Evolutionary conservation across 2,113 vertebrate genomes (phyloP).

Genomic region (Lycocorax pyrrhopterus): DNA sequence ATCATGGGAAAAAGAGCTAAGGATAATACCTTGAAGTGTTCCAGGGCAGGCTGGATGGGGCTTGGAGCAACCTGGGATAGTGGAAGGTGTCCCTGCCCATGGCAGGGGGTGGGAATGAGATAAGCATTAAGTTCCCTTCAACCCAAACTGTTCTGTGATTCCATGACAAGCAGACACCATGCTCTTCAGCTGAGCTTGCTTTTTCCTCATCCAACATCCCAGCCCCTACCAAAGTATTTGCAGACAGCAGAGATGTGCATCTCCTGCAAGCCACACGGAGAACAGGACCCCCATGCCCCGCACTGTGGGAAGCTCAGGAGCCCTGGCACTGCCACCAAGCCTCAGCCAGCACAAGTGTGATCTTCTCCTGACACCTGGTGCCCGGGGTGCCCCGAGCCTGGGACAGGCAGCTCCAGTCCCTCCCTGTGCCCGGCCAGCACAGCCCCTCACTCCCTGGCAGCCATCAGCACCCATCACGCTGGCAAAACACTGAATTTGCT

Average conservation of each 20-base stretch:
- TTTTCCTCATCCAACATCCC: background rate
- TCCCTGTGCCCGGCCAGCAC: fast-evolving
- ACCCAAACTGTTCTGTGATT: background rate
- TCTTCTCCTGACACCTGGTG: constrained; percentile 51
- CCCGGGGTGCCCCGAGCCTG: background rate
- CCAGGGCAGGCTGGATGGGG: fast-evolving
- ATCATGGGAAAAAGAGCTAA: background rate
- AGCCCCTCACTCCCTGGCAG: background rate
- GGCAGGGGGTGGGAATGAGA: background rate
- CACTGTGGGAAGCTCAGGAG: background rate
- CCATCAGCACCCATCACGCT: background rate
- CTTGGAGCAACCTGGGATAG: background rate
- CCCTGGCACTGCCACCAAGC: background rate
- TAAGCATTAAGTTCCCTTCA: background rate
- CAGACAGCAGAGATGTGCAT: background rate
- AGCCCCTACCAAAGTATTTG: background rate
- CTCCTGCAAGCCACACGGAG: background rate
- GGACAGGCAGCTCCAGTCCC: background rate
- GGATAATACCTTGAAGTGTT: background rate
- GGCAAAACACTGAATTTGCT: fast-evolving
- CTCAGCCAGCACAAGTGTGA: background rate
- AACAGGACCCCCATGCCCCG: background rate
- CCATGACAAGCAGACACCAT: background rate
- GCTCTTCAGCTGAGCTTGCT: background rate
- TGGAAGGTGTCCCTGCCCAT: background rate